These are phyloP conservation scores for Epistrophe eligans DNA, from an alignment of 2,888 invertebrate genomes.

Conservation along the genomic window DNA sequence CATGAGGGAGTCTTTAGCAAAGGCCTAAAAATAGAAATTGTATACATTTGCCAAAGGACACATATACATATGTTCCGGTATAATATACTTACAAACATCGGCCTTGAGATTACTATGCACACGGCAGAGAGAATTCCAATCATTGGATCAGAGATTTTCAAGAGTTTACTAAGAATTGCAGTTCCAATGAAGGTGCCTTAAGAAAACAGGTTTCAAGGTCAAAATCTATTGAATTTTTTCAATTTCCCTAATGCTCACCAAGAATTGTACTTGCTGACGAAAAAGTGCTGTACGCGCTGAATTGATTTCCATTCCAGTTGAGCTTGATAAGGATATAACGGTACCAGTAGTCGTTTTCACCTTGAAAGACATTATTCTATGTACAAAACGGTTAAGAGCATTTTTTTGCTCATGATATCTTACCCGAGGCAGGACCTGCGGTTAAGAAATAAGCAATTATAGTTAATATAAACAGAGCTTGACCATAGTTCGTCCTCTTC, in stretches of 20 bases:
- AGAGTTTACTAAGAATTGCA: slow-evolving; percentile 81
- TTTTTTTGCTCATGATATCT: not conserved
- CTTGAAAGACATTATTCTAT: slow-evolving; percentile 51
- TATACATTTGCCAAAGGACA: not conserved
- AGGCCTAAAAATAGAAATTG: slow-evolving; percentile 78
- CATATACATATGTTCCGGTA: not conserved
- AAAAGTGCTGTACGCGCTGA: slow-evolving; percentile 81
- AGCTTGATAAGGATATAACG: slow-evolving; percentile 81
- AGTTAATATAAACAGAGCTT: slow-evolving; percentile 80
- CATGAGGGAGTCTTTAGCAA: slow-evolving; percentile 79
- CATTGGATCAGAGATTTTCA: slow-evolving; percentile 81
- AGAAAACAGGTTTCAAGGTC: not conserved
- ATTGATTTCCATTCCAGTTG: slow-evolving; percentile 83
- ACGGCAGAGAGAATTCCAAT: slow-evolving; percentile 82
- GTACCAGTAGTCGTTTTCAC: slow-evolving; percentile 82
- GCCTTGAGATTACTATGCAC: slow-evolving; percentile 81
- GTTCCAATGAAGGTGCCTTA: slow-evolving; percentile 83
- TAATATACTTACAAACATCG: slow-evolving; percentile 81
- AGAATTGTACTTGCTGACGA: slow-evolving; percentile 80
- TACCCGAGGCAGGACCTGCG: slow-evolving; percentile 80
- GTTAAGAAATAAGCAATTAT: slow-evolving; percentile 81
- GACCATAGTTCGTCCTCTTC: slow-evolving; percentile 81
- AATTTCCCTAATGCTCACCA: slow-evolving; percentile 72
- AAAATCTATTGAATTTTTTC: not conserved
- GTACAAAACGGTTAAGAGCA: no score